Percentiles rank a stretch among this genome's conserved stretches.
Evolutionary conservation across 2,888 invertebrate species (phyloP).

Genomic region (Oxytorus armatus): DNA sequence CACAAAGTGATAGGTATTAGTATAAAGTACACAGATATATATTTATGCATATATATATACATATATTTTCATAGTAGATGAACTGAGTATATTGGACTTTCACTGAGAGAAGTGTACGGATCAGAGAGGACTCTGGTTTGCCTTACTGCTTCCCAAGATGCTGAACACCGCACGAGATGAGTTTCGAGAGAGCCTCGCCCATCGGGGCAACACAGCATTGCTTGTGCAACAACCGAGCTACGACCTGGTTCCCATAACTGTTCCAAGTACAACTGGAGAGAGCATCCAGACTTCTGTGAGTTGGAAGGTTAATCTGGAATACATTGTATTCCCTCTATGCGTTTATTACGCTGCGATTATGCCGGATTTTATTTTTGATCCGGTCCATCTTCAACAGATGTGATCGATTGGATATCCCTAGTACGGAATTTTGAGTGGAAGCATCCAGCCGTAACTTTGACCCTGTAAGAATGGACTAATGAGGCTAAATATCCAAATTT

Average conservation of each 20-base stretch:
- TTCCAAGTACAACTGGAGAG: constrained; percentile 69
- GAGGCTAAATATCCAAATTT: too few relatives aligned
- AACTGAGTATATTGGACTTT: constrained; percentile 77
- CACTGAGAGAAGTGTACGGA: constrained; percentile 70
- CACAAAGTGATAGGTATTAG: too few relatives aligned
- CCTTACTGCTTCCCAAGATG: constrained; percentile 65
- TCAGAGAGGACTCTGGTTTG: constrained; percentile 38
- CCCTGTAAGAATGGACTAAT: too few relatives aligned
- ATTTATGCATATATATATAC: constrained; percentile 6
- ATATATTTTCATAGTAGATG: constrained; percentile 6
- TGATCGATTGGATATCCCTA: too few relatives aligned
- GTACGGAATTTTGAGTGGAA: too few relatives aligned
- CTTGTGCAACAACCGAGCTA: constrained; percentile 75
- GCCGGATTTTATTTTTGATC: too few relatives aligned
- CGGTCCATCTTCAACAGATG: too few relatives aligned
- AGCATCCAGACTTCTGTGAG: constrained; percentile 65
- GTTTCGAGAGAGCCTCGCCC: constrained; percentile 78
- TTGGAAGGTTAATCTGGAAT: constrained; percentile 64
- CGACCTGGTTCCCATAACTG: constrained; percentile 82
- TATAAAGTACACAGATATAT: constrained; percentile 34
- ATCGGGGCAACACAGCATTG: constrained; percentile 67
- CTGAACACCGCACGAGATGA: constrained; percentile 56
- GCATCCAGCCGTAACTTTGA: too few relatives aligned
- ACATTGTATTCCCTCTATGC: not conserved
- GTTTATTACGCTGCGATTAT: not conserved